Evolutionary conservation across 2,797 vertebrate species (phyloP).

Genomic region (Hyperoplus lanceolatus): DNA sequence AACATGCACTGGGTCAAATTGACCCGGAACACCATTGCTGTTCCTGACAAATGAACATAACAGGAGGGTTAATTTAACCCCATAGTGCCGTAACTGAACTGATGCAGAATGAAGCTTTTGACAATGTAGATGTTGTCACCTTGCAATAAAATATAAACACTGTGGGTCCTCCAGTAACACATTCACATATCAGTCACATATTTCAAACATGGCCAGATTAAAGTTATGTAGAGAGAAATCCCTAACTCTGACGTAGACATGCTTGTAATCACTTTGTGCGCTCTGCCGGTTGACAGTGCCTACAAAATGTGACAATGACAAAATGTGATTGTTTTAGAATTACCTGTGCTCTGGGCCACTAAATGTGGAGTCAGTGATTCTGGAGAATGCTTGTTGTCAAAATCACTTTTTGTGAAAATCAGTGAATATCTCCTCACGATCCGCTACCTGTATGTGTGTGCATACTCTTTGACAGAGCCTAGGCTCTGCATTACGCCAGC

Average conservation of each 20-base stretch:
- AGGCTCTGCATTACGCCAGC: no score
- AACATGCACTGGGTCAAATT: no score
- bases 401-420: no score
- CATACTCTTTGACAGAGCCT: no score
- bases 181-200: constrained; percentile 36
- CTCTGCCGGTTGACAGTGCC: constrained; percentile 18
- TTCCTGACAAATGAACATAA: no score
- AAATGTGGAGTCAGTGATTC: no score
- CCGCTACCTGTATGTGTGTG: no score
- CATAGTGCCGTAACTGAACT: not conserved
- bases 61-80: constrained; percentile 21
- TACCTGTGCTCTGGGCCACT: not conserved
- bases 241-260: constrained; percentile 15
- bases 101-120: constrained; percentile 6
- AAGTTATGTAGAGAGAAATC: constrained; percentile 16
- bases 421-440: no score
- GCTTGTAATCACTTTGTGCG: constrained; percentile 37
- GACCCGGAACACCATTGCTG: no score
- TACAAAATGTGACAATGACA: not conserved
- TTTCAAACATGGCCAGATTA: constrained; percentile 7
- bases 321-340: not conserved
- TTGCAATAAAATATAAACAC: constrained; percentile 7
- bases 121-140: not conserved
- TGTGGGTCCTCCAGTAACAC: not conserved
- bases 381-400: no score